Evolutionary conservation across 2,888 invertebrate species (phyloP).

Genomic region (Tetheella fluctuosa): DNA sequence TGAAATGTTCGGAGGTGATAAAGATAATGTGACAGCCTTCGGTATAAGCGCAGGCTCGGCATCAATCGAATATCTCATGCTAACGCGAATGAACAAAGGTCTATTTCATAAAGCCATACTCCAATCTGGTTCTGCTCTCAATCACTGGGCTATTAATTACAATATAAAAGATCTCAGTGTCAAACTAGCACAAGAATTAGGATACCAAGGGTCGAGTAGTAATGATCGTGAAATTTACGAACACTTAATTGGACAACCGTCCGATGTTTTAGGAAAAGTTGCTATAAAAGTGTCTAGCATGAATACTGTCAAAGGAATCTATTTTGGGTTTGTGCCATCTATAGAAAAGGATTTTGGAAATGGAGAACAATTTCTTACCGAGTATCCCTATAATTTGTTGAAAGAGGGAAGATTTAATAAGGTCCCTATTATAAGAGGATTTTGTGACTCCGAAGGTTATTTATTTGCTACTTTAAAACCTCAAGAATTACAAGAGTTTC

Average conservation of each 20-base stretch:
- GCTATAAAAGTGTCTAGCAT: conserved; percentile 31
- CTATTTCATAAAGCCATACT: conserved; percentile 63
- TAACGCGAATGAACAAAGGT: conserved; percentile 51
- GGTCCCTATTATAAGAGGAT: conserved; percentile 78
- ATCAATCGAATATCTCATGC: conserved; percentile 54
- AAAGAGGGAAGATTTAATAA: conserved; percentile 58
- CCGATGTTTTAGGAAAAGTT: conserved; percentile 28
- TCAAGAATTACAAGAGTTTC: conserved; percentile 35
- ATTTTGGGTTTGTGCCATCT: conserved; percentile 57
- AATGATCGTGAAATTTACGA: conserved; percentile 40
- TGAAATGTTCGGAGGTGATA: conserved; percentile 57
- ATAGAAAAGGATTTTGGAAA: conserved; percentile 56
- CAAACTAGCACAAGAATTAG: conserved; percentile 43
- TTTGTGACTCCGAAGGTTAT: conserved; percentile 74
- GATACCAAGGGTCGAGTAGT: conserved; percentile 41
- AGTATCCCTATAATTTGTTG: conserved; percentile 64
- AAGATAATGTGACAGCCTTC: conserved; percentile 57
- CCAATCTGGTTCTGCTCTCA: conserved; percentile 59
- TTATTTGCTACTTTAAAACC: conserved; percentile 47
- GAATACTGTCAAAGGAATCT: conserved; percentile 34
- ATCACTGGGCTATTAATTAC: conserved; percentile 56
- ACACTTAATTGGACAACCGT: conserved; percentile 36
- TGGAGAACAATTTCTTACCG: conserved; percentile 47
- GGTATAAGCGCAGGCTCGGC: conserved; percentile 61
- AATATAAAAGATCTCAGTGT: conserved; percentile 39